Base-by-base conservation (phyloP, 1,140 invertebrate genomes). In the Drosophila nannoptera region DNA sequence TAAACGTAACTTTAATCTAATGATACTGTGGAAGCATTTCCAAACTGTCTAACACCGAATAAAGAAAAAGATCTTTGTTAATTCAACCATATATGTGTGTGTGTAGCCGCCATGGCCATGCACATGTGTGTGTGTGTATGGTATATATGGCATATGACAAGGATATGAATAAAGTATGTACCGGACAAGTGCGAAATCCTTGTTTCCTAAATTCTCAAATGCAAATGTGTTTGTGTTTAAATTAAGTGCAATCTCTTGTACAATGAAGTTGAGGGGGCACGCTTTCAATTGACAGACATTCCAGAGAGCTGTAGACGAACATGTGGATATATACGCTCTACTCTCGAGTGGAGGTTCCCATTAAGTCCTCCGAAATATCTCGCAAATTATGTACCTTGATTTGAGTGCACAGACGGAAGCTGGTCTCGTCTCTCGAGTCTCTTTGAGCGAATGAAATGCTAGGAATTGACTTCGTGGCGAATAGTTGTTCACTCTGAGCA, bases 221-320 rank as follows among this genome's bases (percentile, higher is more conserved):
- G 6, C 22, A 35, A 45, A 36, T 52, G 33, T 31, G 5, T 32
- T 64, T 35, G 31, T 22, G 40, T 59, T 65, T 14, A 0, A 53
- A 31, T 11, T 62, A 16, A 63, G 49, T 69, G 45, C 11, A 63
- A 69, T 63, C 61, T 12, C 65, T 53, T 68, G 65, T 70, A n/a
- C 1, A 38, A 55, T 14, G n/a, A 55, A n/a, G 22, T 9, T 12
- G 53, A 4, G 52, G 33, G 9, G 14, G 32, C 14, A 31, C 38
- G 5, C 22, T 16, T 40, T 31, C 6, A 16, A 2, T 43, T 36
- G 38, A 4, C 2, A 6, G 22, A 32, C 7, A 49, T 16, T 5
- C 6, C n/a, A 43, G 40, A 12, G 0, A n/a, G 2, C 0, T 2
- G 12, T 14, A 42, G 12, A 11, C n/a, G 7, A 43, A 7, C 11